A percentile compares a stretch with the other conserved stretches of the same genome.
These are phyloP conservation scores for Grantiella picta DNA, from an alignment of 2,113 vertebrate species.

Conservation along the genomic window DNA sequence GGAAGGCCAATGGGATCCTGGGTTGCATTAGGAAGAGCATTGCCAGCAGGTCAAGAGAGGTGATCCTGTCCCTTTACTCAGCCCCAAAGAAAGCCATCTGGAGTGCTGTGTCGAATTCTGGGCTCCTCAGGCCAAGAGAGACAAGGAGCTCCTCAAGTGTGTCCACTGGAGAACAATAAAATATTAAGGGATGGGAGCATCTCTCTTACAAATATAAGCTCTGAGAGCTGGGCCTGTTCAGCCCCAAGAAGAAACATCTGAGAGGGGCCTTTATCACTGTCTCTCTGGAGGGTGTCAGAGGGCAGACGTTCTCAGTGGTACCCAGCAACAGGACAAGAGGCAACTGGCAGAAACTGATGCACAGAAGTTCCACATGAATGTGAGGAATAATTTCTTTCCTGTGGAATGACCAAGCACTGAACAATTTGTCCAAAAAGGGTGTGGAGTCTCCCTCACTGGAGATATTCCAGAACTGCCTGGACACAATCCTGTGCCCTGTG, in stretches of 20 bases:
- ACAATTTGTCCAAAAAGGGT: background rate
- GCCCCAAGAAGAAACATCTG: accelerated
- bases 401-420: background rate
- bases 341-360: background rate
- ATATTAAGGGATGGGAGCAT: background rate
- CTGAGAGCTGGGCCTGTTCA: background rate
- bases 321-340: background rate
- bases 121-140: background rate
- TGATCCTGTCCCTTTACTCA: background rate
- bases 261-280: background rate
- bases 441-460: background rate
- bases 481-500: background rate
- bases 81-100: background rate
- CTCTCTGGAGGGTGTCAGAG: background rate
- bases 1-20: background rate
- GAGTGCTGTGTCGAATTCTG: background rate
- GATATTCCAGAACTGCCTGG: background rate
- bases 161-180: background rate
- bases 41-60: background rate
- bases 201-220: background rate
- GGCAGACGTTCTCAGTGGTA: background rate
- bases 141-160: background rate
- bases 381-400: background rate
- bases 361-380: background rate
- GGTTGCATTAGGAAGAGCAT: background rate